Evolutionary conservation across 2,797 vertebrate species (phyloP), one percentile per base, ranked within the genome.

Genomic region (Distichodus sexfasciatus): DNA sequence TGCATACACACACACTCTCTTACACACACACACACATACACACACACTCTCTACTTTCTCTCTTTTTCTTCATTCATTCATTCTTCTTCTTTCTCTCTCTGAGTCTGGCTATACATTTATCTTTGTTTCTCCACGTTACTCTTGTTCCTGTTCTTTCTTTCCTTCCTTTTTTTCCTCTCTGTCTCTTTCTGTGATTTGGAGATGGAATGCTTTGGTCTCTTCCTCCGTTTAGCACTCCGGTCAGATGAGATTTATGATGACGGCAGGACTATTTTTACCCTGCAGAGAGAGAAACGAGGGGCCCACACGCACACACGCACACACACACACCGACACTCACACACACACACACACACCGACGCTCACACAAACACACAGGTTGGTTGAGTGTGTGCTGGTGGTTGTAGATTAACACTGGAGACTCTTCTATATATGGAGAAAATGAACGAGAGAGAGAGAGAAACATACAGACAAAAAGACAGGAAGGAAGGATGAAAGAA

Each of bases 211-310:
- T 79, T 82, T 82, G 84, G 80, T 84, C 78, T 73, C 81, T 84
- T 77, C 33, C 21, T 3, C 54, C 72, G 82, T 84, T 87, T 87
- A 78, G 85, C 82, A 82, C 80, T 75, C 21, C 46, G 76, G 58
- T 15, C 33, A 38, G 15, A 40, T 50, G 72, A 77, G 61, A 53
- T 80, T 81, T 76, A 41, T 77, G 80, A 78, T 77, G 80, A 79
- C 80, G 75, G 71, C 61, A 9, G 74, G 53, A 73, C 81, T 86
- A 83, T 88, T 88, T 87, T 82, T 86, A 86, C 79, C 79, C 80
- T 64, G 41, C 71, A 75, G 79, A 77, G 71, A 83, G 82, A 77
- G 63, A 55, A 79, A 67, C 65, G 64, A n/a, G n/a, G n/a, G n/a
- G n/a, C n/a, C n/a, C n/a, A 78, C 74, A 9, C 33, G 79, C 81